Evolutionary conservation across 2,113 vertebrate species (phyloP).

Genomic region (Struthidea cinerea): DNA sequence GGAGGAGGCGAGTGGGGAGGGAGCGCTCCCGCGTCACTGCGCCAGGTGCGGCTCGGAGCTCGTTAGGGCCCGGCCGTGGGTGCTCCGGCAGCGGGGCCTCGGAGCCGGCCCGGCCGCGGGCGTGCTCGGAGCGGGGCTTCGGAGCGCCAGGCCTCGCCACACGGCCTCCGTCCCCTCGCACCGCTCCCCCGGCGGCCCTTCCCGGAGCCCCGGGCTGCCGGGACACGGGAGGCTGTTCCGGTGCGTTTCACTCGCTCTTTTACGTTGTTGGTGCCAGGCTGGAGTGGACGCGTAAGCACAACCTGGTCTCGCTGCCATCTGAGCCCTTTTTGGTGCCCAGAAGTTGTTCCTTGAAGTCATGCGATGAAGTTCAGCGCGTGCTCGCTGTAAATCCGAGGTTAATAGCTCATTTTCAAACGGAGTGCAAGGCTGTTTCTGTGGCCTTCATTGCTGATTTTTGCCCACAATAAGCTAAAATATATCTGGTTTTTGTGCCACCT

Average conservation of each 20-base stretch:
- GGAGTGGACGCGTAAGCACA: accelerated
- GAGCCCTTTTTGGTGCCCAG: accelerated
- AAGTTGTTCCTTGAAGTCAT: not conserved
- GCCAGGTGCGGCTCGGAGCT: not conserved
- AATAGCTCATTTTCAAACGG: not conserved
- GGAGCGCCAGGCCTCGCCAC: not conserved
- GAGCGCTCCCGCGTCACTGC: not conserved
- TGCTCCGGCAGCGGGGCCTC: accelerated
- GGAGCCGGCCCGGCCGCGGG: accelerated
- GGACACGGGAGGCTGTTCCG: accelerated
- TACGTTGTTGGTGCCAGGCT: accelerated
- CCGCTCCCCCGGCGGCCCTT: accelerated
- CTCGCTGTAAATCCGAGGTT: not conserved
- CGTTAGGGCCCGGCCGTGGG: accelerated
- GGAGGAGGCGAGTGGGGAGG: no score
- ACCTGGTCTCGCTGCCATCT: accelerated
- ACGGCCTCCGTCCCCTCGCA: accelerated
- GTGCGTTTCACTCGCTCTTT: accelerated
- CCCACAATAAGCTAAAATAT: accelerated
- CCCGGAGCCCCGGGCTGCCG: no score
- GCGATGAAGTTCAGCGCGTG: not conserved
- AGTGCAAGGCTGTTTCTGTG: not conserved
- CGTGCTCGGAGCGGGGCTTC: not conserved
- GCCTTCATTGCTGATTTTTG: not conserved
- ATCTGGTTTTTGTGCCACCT: accelerated